Evolutionary conservation across 2,797 vertebrate genomes (phyloP), one percentile per base, ranked within the genome.

Genomic region (Tamandua tetradactyla): DNA sequence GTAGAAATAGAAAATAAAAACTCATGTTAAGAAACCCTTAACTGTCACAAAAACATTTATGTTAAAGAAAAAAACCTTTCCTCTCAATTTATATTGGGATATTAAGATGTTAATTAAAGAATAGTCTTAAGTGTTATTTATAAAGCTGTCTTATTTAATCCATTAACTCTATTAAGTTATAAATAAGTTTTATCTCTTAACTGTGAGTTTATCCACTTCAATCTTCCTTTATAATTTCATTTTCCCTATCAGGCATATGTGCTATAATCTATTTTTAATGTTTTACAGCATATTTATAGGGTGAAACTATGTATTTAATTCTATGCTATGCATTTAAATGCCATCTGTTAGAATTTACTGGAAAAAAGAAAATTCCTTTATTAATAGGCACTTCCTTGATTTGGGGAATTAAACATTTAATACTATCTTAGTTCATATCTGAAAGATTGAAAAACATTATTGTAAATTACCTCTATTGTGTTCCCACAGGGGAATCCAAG

Each of bases 321-420:
- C 89, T 94, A 92, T 95, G 47, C 64, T 95, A 75, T 97, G 92
- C 97, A 37, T 96, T 97, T 94, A 88, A 94, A 96, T 97, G 91
- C 94, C 97, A 96, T 97, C 92, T 98, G 95, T 97, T 94, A 96
- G 71, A 98, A 97, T 69, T 96, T 88, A 87, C 37, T 96, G 94
- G 96, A 97, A 97, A 97, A 92, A 68, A 91, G 90, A 93, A 95
- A 93, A 91, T 97, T 83, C 49, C 95, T 97, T 91, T 72, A 95
- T 85, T 94, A 95, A 35, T 89, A 61, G 42, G 4, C 92, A 64
- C 96, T 94, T 96, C 90, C 74, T 94, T 92, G 76, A 97, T 97
- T 97, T 1, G 10, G 82, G 91, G 47, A 42, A 32, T 37, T 79
- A 86, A 79, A 27, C 88, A 49, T 90, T 93, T 94, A 71, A 69